phyloP scores from a whole-genome alignment of 2,113 vertebrate species.

The Corythornis vintsioides region DNA sequence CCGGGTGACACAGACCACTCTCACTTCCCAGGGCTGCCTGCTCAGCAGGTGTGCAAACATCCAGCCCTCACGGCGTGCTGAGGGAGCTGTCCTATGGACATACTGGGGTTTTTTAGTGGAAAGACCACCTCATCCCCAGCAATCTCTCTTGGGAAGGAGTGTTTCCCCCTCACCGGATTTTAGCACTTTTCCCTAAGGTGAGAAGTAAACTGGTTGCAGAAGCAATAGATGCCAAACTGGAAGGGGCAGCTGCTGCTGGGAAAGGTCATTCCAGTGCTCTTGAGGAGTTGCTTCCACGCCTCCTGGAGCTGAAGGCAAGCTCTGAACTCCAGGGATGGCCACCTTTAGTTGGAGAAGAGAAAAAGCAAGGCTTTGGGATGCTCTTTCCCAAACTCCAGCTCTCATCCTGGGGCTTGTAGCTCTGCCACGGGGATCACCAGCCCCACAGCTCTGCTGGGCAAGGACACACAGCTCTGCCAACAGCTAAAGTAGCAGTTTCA shows the following conservation, averaged over 20 bases:
- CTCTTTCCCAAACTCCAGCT: background rate
- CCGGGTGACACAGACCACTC: slow-evolving; percentile 27
- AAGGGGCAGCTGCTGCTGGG: background rate
- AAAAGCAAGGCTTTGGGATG: background rate
- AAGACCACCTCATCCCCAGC: background rate
- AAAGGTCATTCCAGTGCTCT: background rate
- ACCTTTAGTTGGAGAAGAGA: background rate
- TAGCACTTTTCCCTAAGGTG: background rate
- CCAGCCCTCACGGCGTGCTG: background rate
- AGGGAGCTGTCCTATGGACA: background rate
- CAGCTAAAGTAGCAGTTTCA: background rate
- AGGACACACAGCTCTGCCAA: background rate
- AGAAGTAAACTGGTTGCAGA: background rate
- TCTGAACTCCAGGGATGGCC: fast-evolving
- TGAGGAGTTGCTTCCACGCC: background rate
- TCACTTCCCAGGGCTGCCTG: slow-evolving; percentile 2
- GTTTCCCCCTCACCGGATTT: background rate
- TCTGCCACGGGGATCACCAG: background rate
- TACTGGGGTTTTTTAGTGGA: background rate
- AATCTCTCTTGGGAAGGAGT: background rate
- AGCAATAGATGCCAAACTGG: background rate
- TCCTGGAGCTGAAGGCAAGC: background rate
- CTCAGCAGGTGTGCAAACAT: background rate
- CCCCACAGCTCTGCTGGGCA: background rate
- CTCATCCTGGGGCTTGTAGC: background rate